Evolutionary conservation across 2,888 invertebrate genomes (phyloP).

Genomic region (Hofmannophila pseudospretella): DNA sequence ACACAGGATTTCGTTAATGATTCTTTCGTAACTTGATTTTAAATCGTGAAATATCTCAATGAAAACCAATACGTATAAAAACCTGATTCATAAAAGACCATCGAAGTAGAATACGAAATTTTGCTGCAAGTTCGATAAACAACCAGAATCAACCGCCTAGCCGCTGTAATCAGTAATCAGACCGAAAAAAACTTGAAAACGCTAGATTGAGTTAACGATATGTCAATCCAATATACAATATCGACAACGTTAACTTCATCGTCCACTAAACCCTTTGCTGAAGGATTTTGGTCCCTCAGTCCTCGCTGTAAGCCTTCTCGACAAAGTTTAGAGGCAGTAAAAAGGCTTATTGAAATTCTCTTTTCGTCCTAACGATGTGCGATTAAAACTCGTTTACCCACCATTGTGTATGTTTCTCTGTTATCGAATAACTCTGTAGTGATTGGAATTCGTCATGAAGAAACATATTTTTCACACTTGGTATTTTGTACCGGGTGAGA

Average conservation of each 20-base stretch:
- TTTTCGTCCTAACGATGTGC: constrained; percentile 55
- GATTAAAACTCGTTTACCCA: constrained; percentile 68
- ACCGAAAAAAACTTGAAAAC: constrained; percentile 36
- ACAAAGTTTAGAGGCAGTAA: neutral
- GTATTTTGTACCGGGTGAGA: neutral
- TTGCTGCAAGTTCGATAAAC: neutral
- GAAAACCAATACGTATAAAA: too few relatives aligned
- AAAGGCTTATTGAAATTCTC: constrained; percentile 44
- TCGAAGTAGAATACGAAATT: too few relatives aligned
- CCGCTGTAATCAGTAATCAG: constrained; percentile 28
- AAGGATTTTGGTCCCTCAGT: constrained; percentile 12
- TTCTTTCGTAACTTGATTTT: too few relatives aligned
- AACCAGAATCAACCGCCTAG: neutral
- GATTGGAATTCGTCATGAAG: constrained; percentile 1
- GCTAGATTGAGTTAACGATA: constrained; percentile 45
- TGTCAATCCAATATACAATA: constrained; percentile 39
- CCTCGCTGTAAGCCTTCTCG: neutral
- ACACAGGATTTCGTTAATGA: too few relatives aligned
- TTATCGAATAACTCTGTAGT: constrained; percentile 39
- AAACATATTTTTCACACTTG: neutral
- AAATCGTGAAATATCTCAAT: too few relatives aligned
- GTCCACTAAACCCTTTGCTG: constrained; percentile 5
- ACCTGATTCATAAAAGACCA: too few relatives aligned
- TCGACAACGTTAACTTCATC: constrained; percentile 21
- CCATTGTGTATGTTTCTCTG: constrained; percentile 44